Percentiles rank a stretch among this genome's conserved stretches.
phyloP scores from a whole-genome alignment of 2,888 invertebrate species.

The Theretra japonica region DNA sequence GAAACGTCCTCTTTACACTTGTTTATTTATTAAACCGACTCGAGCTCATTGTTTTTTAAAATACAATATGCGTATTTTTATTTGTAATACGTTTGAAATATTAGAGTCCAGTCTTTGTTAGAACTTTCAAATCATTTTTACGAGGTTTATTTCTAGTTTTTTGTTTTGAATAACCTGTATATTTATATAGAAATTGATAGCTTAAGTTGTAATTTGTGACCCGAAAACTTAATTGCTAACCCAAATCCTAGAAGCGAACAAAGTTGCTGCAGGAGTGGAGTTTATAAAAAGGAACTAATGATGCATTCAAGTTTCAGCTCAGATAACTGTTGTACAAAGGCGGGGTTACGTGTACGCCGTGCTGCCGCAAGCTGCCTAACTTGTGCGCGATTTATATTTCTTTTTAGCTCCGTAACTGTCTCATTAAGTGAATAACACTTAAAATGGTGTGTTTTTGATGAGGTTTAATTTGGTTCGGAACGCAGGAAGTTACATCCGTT shows the following conservation, averaged over 20 bases:
- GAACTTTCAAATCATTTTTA: too few species aligned
- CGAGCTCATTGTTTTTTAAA: background rate
- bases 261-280: background rate
- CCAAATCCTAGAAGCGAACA: background rate
- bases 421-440: slow-evolving; percentile 10
- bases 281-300: slow-evolving; percentile 21
- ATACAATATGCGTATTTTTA: background rate
- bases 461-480: background rate
- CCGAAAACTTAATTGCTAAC: slow-evolving; percentile 8
- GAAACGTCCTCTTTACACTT: slow-evolving; percentile 10
- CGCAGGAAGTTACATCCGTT: too few species aligned
- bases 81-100: background rate
- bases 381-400: background rate
- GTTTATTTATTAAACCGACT: slow-evolving; percentile 10
- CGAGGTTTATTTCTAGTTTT: too few species aligned
- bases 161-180: too few species aligned
- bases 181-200: too few species aligned
- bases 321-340: background rate
- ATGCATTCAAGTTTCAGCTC: slow-evolving; percentile 20
- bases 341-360: background rate
- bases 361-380: background rate
- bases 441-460: background rate
- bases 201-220: too few species aligned
- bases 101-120: too few species aligned
- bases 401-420: background rate